Conservation (phyloP, 1,140 invertebrate species). For the Drosophila subpulchrella region DNA sequence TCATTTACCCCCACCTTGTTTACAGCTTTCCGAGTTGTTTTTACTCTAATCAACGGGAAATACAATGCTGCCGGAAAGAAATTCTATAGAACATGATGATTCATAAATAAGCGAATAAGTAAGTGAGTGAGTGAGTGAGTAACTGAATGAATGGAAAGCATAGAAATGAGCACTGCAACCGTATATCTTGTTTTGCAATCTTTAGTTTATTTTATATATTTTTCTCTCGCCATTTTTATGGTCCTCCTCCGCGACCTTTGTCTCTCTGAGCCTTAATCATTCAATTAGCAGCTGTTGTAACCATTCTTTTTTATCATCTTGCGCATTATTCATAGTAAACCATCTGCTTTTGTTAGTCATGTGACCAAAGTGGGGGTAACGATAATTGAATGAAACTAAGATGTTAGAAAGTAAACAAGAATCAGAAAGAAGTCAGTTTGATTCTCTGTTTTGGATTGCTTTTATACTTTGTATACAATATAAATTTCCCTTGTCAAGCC, state of each 20-base stretch:
- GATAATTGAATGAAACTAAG: background rate
- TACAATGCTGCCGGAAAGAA: background rate
- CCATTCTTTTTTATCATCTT: background rate
- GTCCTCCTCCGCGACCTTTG: slow-evolving; percentile 4
- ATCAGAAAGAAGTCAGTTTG: background rate
- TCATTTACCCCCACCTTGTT: slow-evolving; percentile 1
- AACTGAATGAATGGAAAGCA: slow-evolving; percentile 1
- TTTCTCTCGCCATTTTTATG: slow-evolving; percentile 8
- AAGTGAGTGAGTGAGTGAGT: slow-evolving; percentile 13
- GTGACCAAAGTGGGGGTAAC: too few relatives aligned
- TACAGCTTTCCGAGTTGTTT: slow-evolving; percentile 1
- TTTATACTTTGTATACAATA: background rate
- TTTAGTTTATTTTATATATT: slow-evolving; percentile 1
- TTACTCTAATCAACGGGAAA: slow-evolving; percentile 7
- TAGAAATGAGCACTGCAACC: slow-evolving; percentile 6
- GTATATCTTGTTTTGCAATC: slow-evolving; percentile 5
- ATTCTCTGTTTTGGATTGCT: background rate
- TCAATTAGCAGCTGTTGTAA: slow-evolving; percentile 10
- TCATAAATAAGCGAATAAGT: slow-evolving; percentile 23
- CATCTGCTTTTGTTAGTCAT: slow-evolving; percentile 9
- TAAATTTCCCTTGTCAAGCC: too few relatives aligned
- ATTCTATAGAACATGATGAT: slow-evolving; percentile 11
- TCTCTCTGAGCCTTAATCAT: slow-evolving; percentile 9
- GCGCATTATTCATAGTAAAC: background rate
- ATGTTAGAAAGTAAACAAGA: background rate